These are phyloP conservation scores for Leptobrachium leishanense DNA, from an alignment of 2,113 vertebrate species.

Conservation along the genomic window DNA sequence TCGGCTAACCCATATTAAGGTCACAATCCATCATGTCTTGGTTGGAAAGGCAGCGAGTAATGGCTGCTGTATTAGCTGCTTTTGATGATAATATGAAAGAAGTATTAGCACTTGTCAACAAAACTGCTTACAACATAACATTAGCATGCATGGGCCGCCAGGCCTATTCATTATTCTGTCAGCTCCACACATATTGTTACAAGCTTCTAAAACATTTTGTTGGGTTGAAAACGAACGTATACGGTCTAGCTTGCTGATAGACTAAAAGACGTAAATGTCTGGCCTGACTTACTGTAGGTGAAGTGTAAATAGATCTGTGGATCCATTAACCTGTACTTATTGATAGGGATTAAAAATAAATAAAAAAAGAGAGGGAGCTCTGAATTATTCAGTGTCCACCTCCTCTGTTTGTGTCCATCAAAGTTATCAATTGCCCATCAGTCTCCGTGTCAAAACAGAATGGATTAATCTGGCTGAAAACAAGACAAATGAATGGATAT, in stretches of 20 bases:
- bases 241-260: slow-evolving; percentile 95
- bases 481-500: slow-evolving; percentile 81
- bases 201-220: slow-evolving; percentile 98
- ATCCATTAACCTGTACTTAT: slow-evolving; percentile 83
- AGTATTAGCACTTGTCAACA: slow-evolving; percentile 99
- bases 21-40: slow-evolving; percentile 99
- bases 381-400: slow-evolving; percentile 84
- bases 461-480: slow-evolving; percentile 83
- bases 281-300: slow-evolving; percentile 79
- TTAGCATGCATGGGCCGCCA: slow-evolving; percentile 98
- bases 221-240: slow-evolving; percentile 85
- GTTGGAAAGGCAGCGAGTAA: slow-evolving; percentile 95
- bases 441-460: slow-evolving; percentile 84
- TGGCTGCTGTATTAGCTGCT: slow-evolving; percentile 98
- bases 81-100: slow-evolving; percentile 99
- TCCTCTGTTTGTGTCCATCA: slow-evolving; percentile 88
- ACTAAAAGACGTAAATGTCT: slow-evolving; percentile 86
- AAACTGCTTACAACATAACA: slow-evolving; percentile 99
- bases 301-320: slow-evolving; percentile 82
- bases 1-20: slow-evolving; percentile 99
- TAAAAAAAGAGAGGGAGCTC: slow-evolving; percentile 38
- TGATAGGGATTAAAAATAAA: slow-evolving; percentile 73
- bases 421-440: slow-evolving; percentile 87
- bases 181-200: slow-evolving; percentile 96
- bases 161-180: slow-evolving; percentile 99